These are phyloP conservation scores for Catajapyx aquilonaris DNA, from an alignment of 1,140 invertebrate species.

Conservation along the genomic window DNA sequence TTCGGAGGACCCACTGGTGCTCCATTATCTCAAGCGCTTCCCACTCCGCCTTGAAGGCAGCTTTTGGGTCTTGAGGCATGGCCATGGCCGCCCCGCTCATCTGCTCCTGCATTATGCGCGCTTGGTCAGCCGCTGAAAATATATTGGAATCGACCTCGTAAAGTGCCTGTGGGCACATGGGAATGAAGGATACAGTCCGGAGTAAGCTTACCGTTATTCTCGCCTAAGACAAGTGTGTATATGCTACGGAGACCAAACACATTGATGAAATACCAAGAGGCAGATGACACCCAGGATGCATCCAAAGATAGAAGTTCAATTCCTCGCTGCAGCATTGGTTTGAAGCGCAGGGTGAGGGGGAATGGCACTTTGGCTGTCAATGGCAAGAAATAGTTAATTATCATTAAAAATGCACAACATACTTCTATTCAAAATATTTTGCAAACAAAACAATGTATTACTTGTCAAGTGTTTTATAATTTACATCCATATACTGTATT, in stretches of 20 bases:
- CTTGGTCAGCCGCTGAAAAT: conserved; percentile 72
- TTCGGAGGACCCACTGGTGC: conserved; percentile 71
- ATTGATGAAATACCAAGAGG: conserved; percentile 99
- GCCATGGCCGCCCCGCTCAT: conserved; percentile 92
- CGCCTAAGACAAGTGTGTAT: conserved; percentile 90
- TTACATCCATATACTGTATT: too few relatives aligned
- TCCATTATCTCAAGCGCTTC: conserved; percentile 92
- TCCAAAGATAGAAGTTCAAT: conserved; percentile 87
- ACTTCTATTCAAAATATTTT: too few relatives aligned
- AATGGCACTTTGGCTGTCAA: conserved; percentile 92
- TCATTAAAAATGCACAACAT: neutral
- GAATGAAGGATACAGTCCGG: neutral
- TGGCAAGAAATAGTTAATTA: conserved; percentile 9
- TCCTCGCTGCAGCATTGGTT: conserved; percentile 97
- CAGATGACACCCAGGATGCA: conserved; percentile 98
- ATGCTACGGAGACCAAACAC: conserved; percentile 96
- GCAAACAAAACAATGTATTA: too few relatives aligned
- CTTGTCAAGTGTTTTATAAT: too few relatives aligned
- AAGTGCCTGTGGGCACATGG: neutral
- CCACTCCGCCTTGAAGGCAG: conserved; percentile 98
- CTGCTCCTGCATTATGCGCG: conserved; percentile 91
- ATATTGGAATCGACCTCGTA: too few relatives aligned
- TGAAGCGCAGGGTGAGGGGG: conserved; percentile 90
- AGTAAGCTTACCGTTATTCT: conserved; percentile 69
- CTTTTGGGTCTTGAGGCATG: conserved; percentile 92